These are phyloP conservation scores for Bombus waltoni DNA, from an alignment of 1,140 invertebrate genomes.

Conservation along the genomic window DNA sequence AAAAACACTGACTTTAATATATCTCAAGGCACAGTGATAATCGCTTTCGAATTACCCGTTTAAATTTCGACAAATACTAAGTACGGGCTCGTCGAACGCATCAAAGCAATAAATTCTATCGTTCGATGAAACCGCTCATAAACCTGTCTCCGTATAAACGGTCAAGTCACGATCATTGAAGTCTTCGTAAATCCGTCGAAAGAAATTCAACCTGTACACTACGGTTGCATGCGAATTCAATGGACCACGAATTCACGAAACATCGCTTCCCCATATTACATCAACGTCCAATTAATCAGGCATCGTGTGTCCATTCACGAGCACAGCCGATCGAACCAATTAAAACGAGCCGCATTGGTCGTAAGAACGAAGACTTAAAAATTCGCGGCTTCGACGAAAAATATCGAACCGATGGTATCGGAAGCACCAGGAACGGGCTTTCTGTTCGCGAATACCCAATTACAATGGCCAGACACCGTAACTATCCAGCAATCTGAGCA, in stretches of 20 bases:
- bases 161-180: not conserved
- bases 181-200: not conserved
- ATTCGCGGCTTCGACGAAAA: slow-evolving; percentile 3
- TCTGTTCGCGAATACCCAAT: slow-evolving; percentile 54
- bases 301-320: not conserved
- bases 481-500: slow-evolving; percentile 71
- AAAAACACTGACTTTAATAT: no score
- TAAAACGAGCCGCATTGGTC: not conserved
- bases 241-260: not conserved
- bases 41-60: no score
- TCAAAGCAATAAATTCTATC: not conserved
- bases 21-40: no score
- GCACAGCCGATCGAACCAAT: not conserved
- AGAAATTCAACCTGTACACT: not conserved
- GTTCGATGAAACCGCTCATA: no score
- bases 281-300: not conserved
- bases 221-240: no score
- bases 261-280: not conserved
- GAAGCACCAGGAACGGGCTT: not conserved
- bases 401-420: slow-evolving; percentile 39
- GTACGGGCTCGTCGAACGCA: not conserved
- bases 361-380: not conserved
- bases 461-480: slow-evolving; percentile 75
- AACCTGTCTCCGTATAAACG: not conserved
- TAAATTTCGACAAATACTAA: no score